A percentile compares a stretch with the other conserved stretches of the same genome.
phyloP scores from a whole-genome alignment of 1,140 invertebrate genomes.

The Drosophila littoralis region DNA sequence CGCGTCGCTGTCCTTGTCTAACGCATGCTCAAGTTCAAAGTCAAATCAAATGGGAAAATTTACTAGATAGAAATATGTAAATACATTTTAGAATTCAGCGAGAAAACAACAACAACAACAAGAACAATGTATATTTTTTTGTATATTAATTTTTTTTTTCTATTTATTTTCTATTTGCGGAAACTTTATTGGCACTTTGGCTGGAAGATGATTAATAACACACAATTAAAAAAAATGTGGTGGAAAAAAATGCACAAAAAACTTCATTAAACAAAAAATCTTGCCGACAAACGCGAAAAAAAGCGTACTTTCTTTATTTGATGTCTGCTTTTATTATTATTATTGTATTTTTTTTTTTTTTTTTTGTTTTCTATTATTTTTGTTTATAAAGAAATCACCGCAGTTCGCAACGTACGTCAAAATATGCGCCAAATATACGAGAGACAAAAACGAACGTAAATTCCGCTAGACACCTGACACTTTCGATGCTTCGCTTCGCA shows the following conservation, averaged over 20 bases:
- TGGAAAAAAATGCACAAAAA: constrained; percentile 49
- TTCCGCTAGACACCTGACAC: constrained; percentile 57
- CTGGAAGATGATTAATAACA: constrained; percentile 68
- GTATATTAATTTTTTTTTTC: not conserved
- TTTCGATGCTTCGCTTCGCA: constrained; percentile 66
- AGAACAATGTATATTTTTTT: constrained; percentile 22
- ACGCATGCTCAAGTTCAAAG: constrained; percentile 9
- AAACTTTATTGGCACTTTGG: constrained; percentile 33
- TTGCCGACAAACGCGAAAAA: constrained; percentile 14
- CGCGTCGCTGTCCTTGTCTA: not conserved
- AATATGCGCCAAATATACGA: constrained; percentile 49
- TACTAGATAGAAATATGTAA: constrained; percentile 9
- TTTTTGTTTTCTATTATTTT: not conserved
- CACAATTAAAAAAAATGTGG: constrained; percentile 49
- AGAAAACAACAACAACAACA: constrained; percentile 22
- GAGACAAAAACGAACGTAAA: constrained; percentile 32
- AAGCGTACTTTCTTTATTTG: constrained; percentile 41
- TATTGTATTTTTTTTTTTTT: constrained; percentile 3
- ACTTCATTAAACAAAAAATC: constrained; percentile 40
- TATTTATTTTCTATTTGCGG: constrained; percentile 4
- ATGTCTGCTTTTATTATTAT: constrained; percentile 16
- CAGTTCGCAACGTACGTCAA: constrained; percentile 51
- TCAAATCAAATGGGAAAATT: not conserved
- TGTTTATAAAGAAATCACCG: constrained; percentile 23
- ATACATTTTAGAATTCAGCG: not conserved